A percentile compares a stretch with the other conserved stretches of the same genome.
These are phyloP conservation scores for Dasyurus viverrinus DNA, from an alignment of 2,113 vertebrate genomes.

Conservation along the genomic window DNA sequence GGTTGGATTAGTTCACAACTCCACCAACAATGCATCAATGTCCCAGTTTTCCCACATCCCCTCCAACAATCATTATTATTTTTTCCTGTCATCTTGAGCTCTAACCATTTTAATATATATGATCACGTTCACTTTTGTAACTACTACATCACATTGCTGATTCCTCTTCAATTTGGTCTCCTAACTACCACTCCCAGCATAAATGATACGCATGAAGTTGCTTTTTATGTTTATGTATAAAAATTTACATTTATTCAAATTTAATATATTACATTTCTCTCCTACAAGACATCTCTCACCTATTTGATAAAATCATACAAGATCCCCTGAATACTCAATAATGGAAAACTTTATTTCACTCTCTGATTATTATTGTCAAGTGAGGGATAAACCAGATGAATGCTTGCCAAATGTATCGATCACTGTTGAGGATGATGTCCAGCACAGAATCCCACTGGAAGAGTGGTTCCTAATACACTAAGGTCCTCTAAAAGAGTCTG, in stretches of 20 bases:
- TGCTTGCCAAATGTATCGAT: background rate
- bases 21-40: too few relatives aligned
- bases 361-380: background rate
- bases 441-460: background rate
- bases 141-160: background rate
- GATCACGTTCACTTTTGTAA: background rate
- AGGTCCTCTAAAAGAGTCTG: background rate
- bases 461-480: background rate
- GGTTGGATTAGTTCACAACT: too few relatives aligned
- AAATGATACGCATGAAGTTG: background rate
- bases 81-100: too few relatives aligned
- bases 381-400: background rate
- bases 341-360: background rate
- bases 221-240: background rate
- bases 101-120: background rate
- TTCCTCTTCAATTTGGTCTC: background rate
- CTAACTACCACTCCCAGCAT: background rate
- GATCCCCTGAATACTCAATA: background rate
- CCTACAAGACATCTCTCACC: background rate
- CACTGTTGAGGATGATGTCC: background rate
- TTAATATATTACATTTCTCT: background rate
- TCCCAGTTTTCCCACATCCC: too few relatives aligned
- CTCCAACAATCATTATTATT: too few relatives aligned
- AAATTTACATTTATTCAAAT: background rate
- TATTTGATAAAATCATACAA: background rate